Base-by-base conservation (phyloP, 1,140 invertebrate species). In the Meloidogyne hapla region DNA sequence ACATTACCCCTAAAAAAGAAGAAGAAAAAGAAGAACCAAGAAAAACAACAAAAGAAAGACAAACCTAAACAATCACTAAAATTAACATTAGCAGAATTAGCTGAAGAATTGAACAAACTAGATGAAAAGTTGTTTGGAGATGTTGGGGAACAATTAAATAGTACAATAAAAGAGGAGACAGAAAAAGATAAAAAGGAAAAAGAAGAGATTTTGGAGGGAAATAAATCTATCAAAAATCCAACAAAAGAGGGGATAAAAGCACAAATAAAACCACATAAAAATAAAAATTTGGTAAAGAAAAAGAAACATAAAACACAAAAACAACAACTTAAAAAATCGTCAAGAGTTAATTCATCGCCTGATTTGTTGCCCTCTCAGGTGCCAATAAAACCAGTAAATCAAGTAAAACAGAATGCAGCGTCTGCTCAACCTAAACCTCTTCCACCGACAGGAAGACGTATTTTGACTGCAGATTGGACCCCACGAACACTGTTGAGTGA, bases 81-180 rank as follows among this genome's bases (percentile, higher is more conserved):
- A 38, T 38, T 61, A 40, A 73, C 70, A 15, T 64, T 73, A 12
- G 23, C 70, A 21, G 70, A 73, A 73, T 33, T 73, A 21, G 70
- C 70, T 12, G 56, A 65, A 2, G 70, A 73, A 33, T 33, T 73
- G 21, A 73, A 64, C 21, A 73, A 64, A 73, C 63, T 64, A 38
- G 64, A 40, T 23, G 70, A 38, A 38, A 61, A 18, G 26, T 63
- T 73, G 48, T 64, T 56, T 56, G 48, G 48, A 56, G 48, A 56
- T 56, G n/a, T n/a, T 56, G 48, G n/a, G n/a, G 21, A 25, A 23
- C 26, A 73, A 62, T 63, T 61, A 56, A 73, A 73, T 73, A 40
- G 56, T 63, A 61, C 70, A 21, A 21, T 28, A 61, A 62, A 33
- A 10, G 23, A 63, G 21, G 40, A 66, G 64, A 40, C 64, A 40